These are phyloP conservation scores for Drosophila kanekoi DNA, from an alignment of 2,888 invertebrate species.

Conservation along the genomic window DNA sequence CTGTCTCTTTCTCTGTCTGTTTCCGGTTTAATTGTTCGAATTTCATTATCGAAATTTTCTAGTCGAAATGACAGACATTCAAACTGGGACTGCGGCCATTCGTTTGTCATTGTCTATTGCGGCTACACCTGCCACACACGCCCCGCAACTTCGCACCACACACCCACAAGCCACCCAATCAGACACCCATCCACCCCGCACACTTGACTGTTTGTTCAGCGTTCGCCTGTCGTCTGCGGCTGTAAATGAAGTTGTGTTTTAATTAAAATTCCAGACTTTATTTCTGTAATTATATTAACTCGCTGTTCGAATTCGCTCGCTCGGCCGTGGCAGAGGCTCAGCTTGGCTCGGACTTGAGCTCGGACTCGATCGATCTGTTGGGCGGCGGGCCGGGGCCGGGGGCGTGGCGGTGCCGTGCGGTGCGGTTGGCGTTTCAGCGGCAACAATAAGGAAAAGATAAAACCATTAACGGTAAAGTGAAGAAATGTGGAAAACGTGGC, in stretches of 20 bases:
- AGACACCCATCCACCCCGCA: not conserved
- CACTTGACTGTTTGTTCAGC: slow-evolving; percentile 44
- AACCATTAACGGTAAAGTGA: slow-evolving; percentile 77
- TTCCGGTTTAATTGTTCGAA: slow-evolving; percentile 34
- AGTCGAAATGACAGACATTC: slow-evolving; percentile 45
- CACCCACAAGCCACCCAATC: not conserved
- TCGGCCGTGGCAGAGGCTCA: slow-evolving; percentile 17
- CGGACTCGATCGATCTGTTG: slow-evolving; percentile 28
- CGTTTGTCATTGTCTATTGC: slow-evolving; percentile 66
- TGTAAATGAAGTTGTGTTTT: slow-evolving; percentile 81
- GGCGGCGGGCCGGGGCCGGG: not conserved
- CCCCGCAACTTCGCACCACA: not conserved
- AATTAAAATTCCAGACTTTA: slow-evolving; percentile 83
- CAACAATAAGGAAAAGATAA: slow-evolving; percentile 67
- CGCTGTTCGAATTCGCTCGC: slow-evolving; percentile 70
- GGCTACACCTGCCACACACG: slow-evolving; percentile 36
- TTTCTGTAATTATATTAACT: slow-evolving; percentile 83
- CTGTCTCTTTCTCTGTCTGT: not conserved
- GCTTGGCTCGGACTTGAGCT: slow-evolving; percentile 8
- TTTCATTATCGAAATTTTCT: slow-evolving; percentile 58
- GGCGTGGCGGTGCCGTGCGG: not conserved
- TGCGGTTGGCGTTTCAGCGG: slow-evolving; percentile 12
- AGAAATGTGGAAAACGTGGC: slow-evolving; percentile 79
- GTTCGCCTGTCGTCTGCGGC: slow-evolving; percentile 71
- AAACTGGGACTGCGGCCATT: slow-evolving; percentile 59